Percentiles rank a stretch among this genome's conserved stretches.
phyloP scores from a whole-genome alignment of 2,888 invertebrate genomes.

The Tineola bisselliella region DNA sequence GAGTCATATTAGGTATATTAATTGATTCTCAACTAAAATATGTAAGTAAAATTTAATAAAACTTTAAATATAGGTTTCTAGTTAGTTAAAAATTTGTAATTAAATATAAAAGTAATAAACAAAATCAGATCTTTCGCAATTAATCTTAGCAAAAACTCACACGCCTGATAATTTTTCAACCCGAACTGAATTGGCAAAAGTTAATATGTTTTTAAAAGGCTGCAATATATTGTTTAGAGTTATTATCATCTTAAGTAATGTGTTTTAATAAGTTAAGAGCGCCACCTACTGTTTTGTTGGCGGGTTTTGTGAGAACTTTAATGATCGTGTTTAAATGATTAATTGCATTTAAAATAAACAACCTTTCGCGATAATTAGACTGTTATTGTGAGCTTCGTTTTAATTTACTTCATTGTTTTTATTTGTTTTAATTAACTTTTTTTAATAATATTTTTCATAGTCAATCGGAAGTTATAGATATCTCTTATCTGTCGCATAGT shows the following conservation, averaged over 20 bases:
- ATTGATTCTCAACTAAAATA: no score
- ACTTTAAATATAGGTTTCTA: no score
- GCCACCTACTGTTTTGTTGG: slow-evolving; percentile 12
- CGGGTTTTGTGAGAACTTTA: slow-evolving; percentile 17
- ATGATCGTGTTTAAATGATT: slow-evolving; percentile 26
- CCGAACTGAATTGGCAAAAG: background rate
- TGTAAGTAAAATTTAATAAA: no score
- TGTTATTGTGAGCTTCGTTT: background rate
- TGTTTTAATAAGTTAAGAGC: slow-evolving; percentile 11
- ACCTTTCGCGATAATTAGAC: slow-evolving; percentile 2
- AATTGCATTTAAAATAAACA: background rate
- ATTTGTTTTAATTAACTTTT: background rate
- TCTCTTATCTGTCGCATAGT: no score
- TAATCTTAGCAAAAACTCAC: slow-evolving; percentile 4
- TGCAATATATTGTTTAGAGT: slow-evolving; percentile 13
- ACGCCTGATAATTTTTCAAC: slow-evolving; percentile 4
- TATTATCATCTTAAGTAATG: slow-evolving; percentile 11
- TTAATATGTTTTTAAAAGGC: slow-evolving; percentile 11
- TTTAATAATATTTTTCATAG: no score
- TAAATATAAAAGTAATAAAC: background rate
- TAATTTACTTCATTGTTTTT: background rate
- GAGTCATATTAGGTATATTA: no score
- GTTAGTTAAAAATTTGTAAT: no score
- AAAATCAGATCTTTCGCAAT: background rate
- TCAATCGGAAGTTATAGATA: no score